Evolutionary conservation across 2,797 vertebrate species (phyloP), one percentile per base, ranked within the genome.

Genomic region (Neopelma chrysocephalum): DNA sequence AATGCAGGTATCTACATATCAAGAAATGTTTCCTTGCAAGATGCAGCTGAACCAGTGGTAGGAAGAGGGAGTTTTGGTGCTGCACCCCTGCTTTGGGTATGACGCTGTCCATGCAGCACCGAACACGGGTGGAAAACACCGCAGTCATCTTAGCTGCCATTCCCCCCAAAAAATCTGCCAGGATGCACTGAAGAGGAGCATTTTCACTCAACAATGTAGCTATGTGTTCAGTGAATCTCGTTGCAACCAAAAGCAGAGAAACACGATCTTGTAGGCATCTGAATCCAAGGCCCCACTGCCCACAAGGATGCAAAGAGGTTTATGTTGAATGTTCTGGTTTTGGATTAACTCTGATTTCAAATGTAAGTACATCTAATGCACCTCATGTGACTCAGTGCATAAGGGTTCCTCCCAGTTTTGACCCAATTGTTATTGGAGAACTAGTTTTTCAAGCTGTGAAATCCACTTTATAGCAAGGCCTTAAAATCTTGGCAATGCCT

Each of bases 401-500:
- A 82, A 89, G 51, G 53, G 82, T 38, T 87, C 89, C 62, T 82
- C 73, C 88, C 68, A 29, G 54, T 82, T 93, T 87, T 92, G 92
- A 95, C 83, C 84, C 91, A 65, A 47, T 29, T 73, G 68, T 89
- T 84, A 89, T 31, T 64, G 70, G 43, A 92, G 79, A 95, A 72
- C 86, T 53, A 72, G 75, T 88, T 91, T 88, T 87, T 89, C 81
- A 92, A 68, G 82, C 84, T 81, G 87, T 91, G 89, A 96, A 90
- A 86, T 95, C 84, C 70, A 71, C 50, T 72, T 81, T 75, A 90
- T 45, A 31, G 45, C 22, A 69, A 81, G 66, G 36, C 48, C 64
- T 69, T 92, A 86, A 96, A 92, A 93, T 80, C 79, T 94, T 96
- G 96, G 94, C 95, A 97, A 45, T 95, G 95, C 78, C 64, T 85